phyloP scores from a whole-genome alignment of 2,113 vertebrate genomes.

The Chaenogobius annularis region DNA sequence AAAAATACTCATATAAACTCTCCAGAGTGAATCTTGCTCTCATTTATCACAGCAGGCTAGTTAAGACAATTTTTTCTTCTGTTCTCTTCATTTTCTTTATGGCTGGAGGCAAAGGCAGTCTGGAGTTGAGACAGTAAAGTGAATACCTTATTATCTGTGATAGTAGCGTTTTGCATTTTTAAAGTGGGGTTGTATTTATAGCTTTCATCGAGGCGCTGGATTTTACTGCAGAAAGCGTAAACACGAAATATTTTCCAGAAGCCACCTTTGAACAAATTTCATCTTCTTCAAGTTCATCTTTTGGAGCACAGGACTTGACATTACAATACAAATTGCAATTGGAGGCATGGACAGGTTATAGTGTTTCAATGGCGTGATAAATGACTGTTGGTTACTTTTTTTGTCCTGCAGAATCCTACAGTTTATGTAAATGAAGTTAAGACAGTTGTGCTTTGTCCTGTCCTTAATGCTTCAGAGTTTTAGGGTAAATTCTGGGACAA shows the following conservation, averaged over 20 bases:
- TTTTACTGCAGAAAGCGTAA: background rate
- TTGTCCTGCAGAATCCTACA: no score
- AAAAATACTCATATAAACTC: slow-evolving; percentile 52
- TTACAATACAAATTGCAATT: background rate
- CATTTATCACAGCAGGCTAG: slow-evolving; percentile 60
- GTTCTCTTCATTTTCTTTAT: slow-evolving; percentile 42
- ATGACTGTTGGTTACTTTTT: background rate
- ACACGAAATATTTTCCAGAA: background rate
- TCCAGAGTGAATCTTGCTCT: slow-evolving; percentile 51
- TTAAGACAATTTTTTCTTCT: slow-evolving; percentile 49
- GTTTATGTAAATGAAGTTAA: no score
- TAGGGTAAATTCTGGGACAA: no score
- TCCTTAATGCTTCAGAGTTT: no score
- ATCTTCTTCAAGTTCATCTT: background rate
- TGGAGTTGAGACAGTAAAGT: slow-evolving; percentile 26
- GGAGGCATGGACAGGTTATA: background rate
- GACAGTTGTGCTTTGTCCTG: no score
- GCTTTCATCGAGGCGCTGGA: background rate
- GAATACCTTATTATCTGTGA: slow-evolving; percentile 23
- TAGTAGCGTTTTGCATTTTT: slow-evolving; percentile 1
- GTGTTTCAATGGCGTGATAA: no score
- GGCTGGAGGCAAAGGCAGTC: slow-evolving; percentile 56
- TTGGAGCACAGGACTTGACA: background rate
- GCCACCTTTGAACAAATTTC: background rate
- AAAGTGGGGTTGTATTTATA: background rate